Evolutionary conservation across 1,140 invertebrate species (phyloP).

Genomic region (Drosophila arizonae): DNA sequence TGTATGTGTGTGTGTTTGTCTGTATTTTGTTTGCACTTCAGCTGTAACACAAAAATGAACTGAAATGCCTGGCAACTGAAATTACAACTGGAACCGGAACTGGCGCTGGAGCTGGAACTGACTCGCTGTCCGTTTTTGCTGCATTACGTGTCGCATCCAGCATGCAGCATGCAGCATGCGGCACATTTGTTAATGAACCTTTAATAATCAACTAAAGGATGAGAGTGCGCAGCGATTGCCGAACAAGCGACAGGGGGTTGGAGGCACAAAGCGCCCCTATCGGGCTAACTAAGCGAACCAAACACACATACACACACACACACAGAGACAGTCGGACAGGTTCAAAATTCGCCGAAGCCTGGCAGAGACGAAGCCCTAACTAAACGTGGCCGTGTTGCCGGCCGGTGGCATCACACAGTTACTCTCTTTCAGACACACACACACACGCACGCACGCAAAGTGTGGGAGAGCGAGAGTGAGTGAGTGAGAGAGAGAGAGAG

Average conservation of each 20-base stretch:
- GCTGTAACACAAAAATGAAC: conserved; percentile 14
- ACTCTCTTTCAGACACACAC: background rate
- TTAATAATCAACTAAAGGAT: conserved; percentile 54
- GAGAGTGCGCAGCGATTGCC: conserved; percentile 17
- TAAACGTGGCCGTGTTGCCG: conserved; percentile 20
- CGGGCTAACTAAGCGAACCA: background rate
- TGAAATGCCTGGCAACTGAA: too few relatives aligned
- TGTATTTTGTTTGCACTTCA: conserved; percentile 34
- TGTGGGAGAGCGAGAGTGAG: too few relatives aligned
- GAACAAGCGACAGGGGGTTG: conserved; percentile 21
- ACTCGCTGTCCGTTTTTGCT: too few relatives aligned
- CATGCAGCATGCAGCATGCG: too few relatives aligned
- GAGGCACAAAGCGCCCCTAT: conserved; percentile 50
- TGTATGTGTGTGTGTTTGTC: background rate
- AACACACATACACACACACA: conserved; percentile 3
- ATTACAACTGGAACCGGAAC: too few relatives aligned
- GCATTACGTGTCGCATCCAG: background rate
- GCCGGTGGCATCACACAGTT: conserved; percentile 17
- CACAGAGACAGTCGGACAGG: background rate
- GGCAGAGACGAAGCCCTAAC: conserved; percentile 30
- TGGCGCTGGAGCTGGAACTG: too few relatives aligned
- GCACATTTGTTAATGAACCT: conserved; percentile 62
- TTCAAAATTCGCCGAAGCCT: conserved; percentile 29
- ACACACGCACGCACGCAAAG: conserved; percentile 1
- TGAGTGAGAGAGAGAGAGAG: too few relatives aligned